Evolutionary conservation across 2,888 invertebrate species (phyloP).

Genomic region (Polylopha cassiicola): DNA sequence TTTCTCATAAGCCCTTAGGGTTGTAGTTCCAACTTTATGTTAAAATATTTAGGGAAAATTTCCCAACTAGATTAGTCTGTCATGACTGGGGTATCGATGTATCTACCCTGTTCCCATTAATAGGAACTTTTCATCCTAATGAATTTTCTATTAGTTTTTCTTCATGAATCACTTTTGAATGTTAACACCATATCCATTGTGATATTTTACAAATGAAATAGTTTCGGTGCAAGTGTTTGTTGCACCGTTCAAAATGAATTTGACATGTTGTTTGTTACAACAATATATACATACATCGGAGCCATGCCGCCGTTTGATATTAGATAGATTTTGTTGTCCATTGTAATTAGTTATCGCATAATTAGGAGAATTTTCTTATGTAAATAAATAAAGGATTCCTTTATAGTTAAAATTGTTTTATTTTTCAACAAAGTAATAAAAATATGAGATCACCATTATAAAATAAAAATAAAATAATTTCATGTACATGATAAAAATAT

Average conservation of each 20-base stretch:
- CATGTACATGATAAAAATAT: background rate
- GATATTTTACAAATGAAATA: no score
- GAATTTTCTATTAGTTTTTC: no score
- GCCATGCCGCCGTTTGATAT: conserved; percentile 61
- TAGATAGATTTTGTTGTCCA: conserved; percentile 70
- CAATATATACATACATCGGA: conserved; percentile 27
- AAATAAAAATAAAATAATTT: background rate
- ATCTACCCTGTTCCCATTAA: no score
- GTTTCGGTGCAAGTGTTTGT: conserved; percentile 12
- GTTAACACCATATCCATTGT: no score
- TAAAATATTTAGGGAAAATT: no score
- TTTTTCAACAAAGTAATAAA: conserved; percentile 26
- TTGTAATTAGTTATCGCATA: conserved; percentile 69
- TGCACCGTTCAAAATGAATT: conserved; percentile 21
- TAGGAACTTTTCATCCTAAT: no score
- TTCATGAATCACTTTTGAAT: no score
- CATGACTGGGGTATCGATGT: no score
- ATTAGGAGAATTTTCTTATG: conserved; percentile 74
- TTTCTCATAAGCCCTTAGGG: no score
- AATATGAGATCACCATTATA: conserved; percentile 23
- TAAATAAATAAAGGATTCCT: conserved; percentile 74
- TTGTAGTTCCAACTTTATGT: no score
- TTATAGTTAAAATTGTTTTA: conserved; percentile 53
- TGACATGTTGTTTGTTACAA: conserved; percentile 25
- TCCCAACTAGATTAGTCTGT: no score